Conservation (phyloP, 1,140 invertebrate species). For the Bombus fervidus region DNA sequence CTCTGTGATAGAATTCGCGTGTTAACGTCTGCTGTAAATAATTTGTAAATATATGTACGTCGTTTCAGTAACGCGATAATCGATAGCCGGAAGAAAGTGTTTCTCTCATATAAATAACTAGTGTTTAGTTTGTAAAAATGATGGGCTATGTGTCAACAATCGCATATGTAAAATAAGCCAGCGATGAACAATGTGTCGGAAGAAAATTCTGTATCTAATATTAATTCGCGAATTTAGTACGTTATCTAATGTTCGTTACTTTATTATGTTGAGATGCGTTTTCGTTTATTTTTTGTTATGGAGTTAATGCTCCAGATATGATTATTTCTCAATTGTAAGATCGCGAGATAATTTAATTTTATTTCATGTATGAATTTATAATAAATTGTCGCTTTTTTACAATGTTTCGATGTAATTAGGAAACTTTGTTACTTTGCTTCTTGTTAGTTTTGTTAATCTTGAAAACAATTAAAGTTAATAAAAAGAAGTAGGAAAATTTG, state of each 20-base stretch:
- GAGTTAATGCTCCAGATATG: neutral
- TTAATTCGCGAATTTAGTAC: neutral
- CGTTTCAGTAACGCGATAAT: slow-evolving; percentile 39
- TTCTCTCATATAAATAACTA: slow-evolving; percentile 33
- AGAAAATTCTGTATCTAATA: neutral
- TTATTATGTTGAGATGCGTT: neutral
- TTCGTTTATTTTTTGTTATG: neutral
- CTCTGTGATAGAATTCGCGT: slow-evolving; percentile 55
- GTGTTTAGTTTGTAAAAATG: slow-evolving; percentile 62
- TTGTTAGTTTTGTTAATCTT: too few relatives aligned
- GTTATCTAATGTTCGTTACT: too few relatives aligned
- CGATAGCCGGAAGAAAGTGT: slow-evolving; percentile 29
- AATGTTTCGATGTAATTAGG: neutral
- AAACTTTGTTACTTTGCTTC: too few relatives aligned
- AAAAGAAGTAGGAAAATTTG: neutral
- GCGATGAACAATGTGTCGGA: slow-evolving; percentile 10
- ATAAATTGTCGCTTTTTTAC: neutral
- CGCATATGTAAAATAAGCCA: slow-evolving; percentile 49
- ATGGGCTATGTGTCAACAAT: slow-evolving; percentile 72
- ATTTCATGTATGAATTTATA: neutral
- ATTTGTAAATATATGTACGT: slow-evolving; percentile 55
- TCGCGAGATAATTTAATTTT: neutral
- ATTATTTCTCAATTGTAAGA: neutral
- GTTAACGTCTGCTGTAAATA: slow-evolving; percentile 55
- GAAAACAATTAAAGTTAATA: too few relatives aligned